Conservation (phyloP, 2,113 vertebrate genomes). For the Climacteris rufus region DNA sequence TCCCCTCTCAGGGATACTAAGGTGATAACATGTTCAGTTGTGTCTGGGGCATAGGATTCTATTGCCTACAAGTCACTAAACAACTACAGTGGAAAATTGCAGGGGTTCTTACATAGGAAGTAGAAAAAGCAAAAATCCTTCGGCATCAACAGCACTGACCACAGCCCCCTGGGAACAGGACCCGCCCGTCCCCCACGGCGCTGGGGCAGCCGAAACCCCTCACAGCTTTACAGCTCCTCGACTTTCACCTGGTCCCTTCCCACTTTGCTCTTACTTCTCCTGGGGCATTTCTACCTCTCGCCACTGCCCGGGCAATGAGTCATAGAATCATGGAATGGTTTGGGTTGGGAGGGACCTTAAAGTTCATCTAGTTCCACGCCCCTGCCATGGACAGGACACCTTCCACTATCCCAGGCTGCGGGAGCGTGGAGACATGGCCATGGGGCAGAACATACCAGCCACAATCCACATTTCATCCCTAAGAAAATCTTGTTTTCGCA, state of each 20-base stretch:
- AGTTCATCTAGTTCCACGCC: background rate
- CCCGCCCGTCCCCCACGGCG: fast-evolving
- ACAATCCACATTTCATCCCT: background rate
- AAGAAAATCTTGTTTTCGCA: background rate
- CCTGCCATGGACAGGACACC: background rate
- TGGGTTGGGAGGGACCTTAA: background rate
- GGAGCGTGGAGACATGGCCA: background rate
- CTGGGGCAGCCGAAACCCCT: background rate
- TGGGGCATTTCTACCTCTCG: background rate
- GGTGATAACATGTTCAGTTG: too few species aligned
- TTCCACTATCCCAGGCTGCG: background rate
- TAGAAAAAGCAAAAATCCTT: too few species aligned
- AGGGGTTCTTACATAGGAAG: too few species aligned
- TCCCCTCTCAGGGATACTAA: too few species aligned
- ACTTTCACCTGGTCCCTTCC: background rate
- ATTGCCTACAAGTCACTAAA: too few species aligned
- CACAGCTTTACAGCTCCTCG: background rate
- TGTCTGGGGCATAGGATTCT: too few species aligned
- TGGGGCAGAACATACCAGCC: background rate
- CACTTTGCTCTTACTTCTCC: background rate
- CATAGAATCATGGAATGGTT: background rate
- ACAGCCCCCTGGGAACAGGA: background rate
- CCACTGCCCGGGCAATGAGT: background rate
- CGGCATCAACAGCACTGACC: fast-evolving
- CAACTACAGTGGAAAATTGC: too few species aligned